Conservation (phyloP, 2,113 vertebrate genomes). For the Phylloscopus whistleri region DNA sequence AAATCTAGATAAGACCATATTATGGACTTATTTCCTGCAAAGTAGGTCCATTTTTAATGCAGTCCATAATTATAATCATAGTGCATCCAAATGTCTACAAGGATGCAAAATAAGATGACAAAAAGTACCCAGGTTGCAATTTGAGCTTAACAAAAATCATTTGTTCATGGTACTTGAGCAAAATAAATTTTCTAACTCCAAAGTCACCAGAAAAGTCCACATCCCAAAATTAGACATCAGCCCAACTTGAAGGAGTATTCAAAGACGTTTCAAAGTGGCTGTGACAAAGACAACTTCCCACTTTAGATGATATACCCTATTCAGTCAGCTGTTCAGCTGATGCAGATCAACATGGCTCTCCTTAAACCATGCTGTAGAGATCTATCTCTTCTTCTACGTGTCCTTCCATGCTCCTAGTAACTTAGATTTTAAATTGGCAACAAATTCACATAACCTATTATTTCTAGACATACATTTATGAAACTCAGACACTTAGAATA, state of each 20-base stretch:
- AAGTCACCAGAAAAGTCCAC: background rate
- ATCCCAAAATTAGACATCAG: background rate
- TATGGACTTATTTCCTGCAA: background rate
- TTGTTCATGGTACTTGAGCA: background rate
- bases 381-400: accelerated
- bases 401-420: background rate
- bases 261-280: background rate
- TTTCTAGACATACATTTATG: background rate
- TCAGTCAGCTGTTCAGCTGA: background rate
- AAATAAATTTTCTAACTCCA: background rate
- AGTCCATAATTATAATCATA: background rate
- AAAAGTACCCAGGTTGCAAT: background rate
- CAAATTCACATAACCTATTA: background rate
- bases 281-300: background rate
- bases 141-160: background rate
- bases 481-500: background rate
- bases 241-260: background rate
- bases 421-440: background rate
- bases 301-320: background rate
- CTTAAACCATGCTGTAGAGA: background rate
- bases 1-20: background rate
- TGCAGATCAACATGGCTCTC: background rate
- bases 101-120: background rate
- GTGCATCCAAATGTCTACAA: background rate
- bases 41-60: background rate